Percentiles rank a stretch among this genome's conserved stretches.
Conservation (phyloP, 2,888 invertebrate genomes). For the Theristus sp. region DNA sequence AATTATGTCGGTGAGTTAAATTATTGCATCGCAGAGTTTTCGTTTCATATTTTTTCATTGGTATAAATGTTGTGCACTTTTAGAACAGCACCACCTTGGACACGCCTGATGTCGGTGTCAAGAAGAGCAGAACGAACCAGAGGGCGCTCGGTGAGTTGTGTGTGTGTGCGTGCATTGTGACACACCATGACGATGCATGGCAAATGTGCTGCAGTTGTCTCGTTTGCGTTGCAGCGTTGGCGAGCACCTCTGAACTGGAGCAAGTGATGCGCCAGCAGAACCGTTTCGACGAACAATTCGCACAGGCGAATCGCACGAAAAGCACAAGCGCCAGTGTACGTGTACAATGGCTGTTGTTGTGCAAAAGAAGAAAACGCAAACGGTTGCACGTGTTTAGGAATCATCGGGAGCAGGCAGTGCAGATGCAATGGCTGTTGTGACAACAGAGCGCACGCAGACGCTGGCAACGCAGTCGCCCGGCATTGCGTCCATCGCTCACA, state of each 20-base stretch:
- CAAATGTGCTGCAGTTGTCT: too few species aligned
- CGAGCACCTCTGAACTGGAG: neutral
- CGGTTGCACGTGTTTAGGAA: too few species aligned
- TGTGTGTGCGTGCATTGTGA: neutral
- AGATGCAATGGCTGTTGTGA: too few species aligned
- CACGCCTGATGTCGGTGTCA: neutral
- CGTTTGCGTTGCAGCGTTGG: neutral
- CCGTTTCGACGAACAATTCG: neutral
- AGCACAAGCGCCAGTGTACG: neutral
- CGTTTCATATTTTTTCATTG: neutral
- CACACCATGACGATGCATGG: too few species aligned
- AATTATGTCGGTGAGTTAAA: neutral
- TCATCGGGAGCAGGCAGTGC: neutral
- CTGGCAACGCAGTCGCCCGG: neutral
- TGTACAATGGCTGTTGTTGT: too few species aligned
- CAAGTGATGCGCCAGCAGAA: neutral
- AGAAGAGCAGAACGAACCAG: neutral
- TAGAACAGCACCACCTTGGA: neutral
- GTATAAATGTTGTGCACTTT: neutral
- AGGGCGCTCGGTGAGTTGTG: neutral
- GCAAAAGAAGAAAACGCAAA: too few species aligned
- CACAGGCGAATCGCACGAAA: neutral
- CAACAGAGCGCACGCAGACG: too few species aligned
- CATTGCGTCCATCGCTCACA: neutral
- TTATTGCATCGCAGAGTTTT: neutral